Percentiles rank a stretch among this genome's conserved stretches.
These are phyloP conservation scores for Platysternon megacephalum DNA, from an alignment of 2,113 vertebrate species.

Conservation along the genomic window DNA sequence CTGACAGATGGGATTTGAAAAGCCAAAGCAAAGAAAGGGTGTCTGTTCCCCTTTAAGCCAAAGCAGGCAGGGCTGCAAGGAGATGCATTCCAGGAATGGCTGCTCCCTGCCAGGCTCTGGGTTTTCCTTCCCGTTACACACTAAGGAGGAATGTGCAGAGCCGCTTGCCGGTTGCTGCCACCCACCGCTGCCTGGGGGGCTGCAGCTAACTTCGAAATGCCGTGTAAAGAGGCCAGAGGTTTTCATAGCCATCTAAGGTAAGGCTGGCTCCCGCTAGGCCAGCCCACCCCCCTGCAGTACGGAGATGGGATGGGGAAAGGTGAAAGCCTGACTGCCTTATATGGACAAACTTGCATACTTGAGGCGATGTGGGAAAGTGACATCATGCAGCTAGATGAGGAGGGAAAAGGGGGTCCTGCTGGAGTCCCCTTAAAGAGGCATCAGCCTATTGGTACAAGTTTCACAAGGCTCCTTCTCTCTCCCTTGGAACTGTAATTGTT, in stretches of 20 bases:
- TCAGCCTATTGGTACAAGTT: neutral
- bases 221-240: neutral
- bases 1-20: neutral
- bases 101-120: neutral
- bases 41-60: neutral
- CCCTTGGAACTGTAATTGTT: neutral
- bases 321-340: slow-evolving; percentile 72
- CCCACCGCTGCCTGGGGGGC: neutral
- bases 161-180: neutral
- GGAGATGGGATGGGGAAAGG: neutral
- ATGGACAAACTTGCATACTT: slow-evolving; percentile 76
- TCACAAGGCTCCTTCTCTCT: accelerated
- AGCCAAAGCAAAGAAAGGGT: neutral
- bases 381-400: accelerated
- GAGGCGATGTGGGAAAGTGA: neutral
- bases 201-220: neutral
- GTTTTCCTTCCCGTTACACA: neutral
- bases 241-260: slow-evolving; percentile 81
- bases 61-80: neutral
- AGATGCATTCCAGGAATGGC: neutral
- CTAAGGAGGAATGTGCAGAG: neutral
- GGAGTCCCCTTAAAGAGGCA: neutral
- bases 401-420: too few species aligned
- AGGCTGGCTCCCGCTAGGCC: neutral
- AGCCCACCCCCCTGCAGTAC: neutral